phyloP scores from a whole-genome alignment of 2,113 vertebrate species.

The Emydocephalus ijimae region DNA sequence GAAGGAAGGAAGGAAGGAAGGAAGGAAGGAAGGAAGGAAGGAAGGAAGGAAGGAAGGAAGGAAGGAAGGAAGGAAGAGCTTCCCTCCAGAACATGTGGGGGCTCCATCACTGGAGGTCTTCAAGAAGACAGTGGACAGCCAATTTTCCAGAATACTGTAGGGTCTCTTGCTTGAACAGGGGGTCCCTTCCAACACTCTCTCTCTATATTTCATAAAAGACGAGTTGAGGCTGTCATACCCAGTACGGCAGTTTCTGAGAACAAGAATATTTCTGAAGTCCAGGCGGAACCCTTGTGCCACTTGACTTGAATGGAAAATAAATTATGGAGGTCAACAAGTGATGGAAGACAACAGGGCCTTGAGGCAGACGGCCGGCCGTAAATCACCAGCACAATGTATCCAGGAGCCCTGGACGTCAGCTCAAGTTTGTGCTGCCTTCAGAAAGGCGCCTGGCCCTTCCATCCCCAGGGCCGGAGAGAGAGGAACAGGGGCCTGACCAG shows the following conservation, averaged over 20 bases:
- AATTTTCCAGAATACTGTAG: not conserved
- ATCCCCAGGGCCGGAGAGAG: not conserved
- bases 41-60: not conserved
- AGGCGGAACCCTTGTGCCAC: not conserved
- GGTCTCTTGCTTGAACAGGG: not conserved
- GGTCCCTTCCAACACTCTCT: not conserved
- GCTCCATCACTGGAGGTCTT: not conserved
- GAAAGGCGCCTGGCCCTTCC: not conserved
- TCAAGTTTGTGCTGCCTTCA: not conserved
- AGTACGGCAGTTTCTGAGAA: not conserved
- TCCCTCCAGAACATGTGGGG: not conserved
- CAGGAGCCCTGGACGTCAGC: constrained; percentile 6
- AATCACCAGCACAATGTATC: not conserved
- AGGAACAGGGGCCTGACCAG: not conserved
- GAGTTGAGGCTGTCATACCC: not conserved
- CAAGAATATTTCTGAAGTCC: not conserved
- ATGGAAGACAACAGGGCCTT: rapidly evolving
- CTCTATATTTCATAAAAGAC: not conserved
- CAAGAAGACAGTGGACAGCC: not conserved
- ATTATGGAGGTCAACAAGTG: not conserved
- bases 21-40: not conserved
- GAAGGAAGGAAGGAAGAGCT: not conserved
- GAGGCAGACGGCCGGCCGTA: not conserved
- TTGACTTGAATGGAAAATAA: not conserved
- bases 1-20: not conserved